Percentiles rank a stretch among this genome's conserved stretches.
These are phyloP conservation scores for Vidua chalybeata DNA, from an alignment of 2,113 vertebrate genomes.

Conservation along the genomic window DNA sequence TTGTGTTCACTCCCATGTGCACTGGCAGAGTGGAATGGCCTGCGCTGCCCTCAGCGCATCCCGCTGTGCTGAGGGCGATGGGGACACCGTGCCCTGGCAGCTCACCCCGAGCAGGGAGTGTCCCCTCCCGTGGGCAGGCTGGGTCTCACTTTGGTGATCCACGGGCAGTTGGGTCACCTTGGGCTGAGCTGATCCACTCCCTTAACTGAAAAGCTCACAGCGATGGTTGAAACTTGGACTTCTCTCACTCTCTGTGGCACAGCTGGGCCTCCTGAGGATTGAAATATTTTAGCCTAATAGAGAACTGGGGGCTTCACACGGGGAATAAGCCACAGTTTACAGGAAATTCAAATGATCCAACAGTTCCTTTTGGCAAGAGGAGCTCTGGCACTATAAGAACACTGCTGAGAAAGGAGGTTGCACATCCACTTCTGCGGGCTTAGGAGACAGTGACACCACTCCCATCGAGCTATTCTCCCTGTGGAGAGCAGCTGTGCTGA, in stretches of 20 bases:
- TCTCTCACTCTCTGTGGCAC: neutral
- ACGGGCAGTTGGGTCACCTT: rapidly evolving
- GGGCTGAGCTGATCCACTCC: neutral
- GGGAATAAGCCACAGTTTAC: neutral
- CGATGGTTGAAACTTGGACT: neutral
- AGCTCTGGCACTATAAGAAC: neutral
- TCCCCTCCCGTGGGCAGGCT: neutral
- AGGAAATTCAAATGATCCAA: neutral
- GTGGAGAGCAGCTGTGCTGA: neutral
- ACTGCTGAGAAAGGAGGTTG: neutral
- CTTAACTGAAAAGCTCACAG: neutral
- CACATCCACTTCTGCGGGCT: neutral
- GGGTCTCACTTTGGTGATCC: rapidly evolving
- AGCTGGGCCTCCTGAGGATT: neutral
- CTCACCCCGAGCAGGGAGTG: neutral
- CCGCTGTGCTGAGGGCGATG: rapidly evolving
- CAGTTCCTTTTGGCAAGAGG: neutral
- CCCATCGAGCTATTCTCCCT: rapidly evolving
- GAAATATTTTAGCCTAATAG: neutral
- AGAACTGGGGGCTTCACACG: neutral
- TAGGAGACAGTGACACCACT: neutral
- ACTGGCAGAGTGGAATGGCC: neutral
- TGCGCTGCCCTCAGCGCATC: rapidly evolving
- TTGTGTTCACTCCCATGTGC: neutral
- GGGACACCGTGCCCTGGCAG: neutral